Evolutionary conservation across 2,113 vertebrate genomes (phyloP).

Genomic region (Takifugu bimaculatus): DNA sequence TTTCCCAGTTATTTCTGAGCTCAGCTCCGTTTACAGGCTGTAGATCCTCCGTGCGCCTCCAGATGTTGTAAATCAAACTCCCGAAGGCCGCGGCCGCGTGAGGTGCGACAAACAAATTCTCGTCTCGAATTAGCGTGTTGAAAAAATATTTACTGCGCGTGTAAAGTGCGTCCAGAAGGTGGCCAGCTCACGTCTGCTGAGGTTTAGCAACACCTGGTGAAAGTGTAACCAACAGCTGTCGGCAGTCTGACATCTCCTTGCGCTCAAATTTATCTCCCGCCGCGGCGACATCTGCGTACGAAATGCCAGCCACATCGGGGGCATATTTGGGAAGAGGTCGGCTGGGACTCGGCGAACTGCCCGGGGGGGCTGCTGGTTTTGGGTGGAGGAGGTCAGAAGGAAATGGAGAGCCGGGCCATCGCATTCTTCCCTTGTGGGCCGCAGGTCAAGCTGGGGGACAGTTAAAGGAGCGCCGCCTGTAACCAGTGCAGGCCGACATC

Average conservation of each 20-base stretch:
- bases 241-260: constrained; percentile 82
- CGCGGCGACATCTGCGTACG: constrained; percentile 81
- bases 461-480: constrained; percentile 43
- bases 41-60: constrained; percentile 28
- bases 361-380: constrained; percentile 4
- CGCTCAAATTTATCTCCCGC: constrained; percentile 84
- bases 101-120: constrained; percentile 47
- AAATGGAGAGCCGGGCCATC: constrained; percentile 35
- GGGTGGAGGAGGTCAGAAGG: constrained; percentile 26
- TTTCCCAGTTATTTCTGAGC: no score
- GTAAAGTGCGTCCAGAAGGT: constrained; percentile 45
- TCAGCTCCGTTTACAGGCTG: no score
- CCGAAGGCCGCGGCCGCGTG: constrained; percentile 27
- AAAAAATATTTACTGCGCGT: constrained; percentile 68
- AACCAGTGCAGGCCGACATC: constrained; percentile 67
- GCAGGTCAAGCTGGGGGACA: constrained; percentile 66
- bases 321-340: constrained; percentile 77
- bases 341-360: constrained; percentile 72
- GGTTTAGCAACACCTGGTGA: constrained; percentile 90
- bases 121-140: constrained; percentile 45
- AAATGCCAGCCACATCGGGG: constrained; percentile 78
- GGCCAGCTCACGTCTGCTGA: constrained; percentile 64
- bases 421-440: constrained; percentile 48
- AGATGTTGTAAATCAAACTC: constrained; percentile 50
- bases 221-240: constrained; percentile 89